Percentiles rank a stretch among this genome's conserved stretches.
These are phyloP conservation scores for Tetropium fuscum DNA, from an alignment of 2,888 invertebrate genomes.

Conservation along the genomic window DNA sequence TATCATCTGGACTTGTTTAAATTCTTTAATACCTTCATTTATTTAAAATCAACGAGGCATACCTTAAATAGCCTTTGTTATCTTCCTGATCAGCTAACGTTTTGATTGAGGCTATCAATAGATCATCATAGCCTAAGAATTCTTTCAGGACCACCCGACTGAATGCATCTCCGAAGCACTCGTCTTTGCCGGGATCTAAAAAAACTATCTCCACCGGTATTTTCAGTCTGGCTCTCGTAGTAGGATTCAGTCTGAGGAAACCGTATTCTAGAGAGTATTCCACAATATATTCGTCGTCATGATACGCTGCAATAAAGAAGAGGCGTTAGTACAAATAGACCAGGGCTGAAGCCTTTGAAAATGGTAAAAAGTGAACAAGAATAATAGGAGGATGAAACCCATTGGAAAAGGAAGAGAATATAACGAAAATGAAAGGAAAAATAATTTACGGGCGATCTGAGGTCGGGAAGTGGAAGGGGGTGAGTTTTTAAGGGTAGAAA, in stretches of 20 bases:
- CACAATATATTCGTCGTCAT: conserved; percentile 95
- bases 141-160: conserved; percentile 91
- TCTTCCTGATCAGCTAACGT: conserved; percentile 95
- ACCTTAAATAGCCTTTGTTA: conserved; percentile 94
- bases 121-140: conserved; percentile 96
- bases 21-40: no score
- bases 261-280: conserved; percentile 99
- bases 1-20: no score
- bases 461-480: no score
- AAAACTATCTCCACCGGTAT: conserved; percentile 92
- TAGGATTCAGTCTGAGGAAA: conserved; percentile 89
- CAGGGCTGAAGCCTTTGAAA: no score
- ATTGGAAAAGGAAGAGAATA: no score
- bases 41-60: conserved; percentile 64
- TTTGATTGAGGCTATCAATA: conserved; percentile 97
- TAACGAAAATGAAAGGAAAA: no score
- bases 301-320: conserved; percentile 52
- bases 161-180: conserved; percentile 94
- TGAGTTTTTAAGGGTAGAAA: no score
- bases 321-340: no score
- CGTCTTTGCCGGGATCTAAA: conserved; percentile 87
- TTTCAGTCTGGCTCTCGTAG: conserved; percentile 86
- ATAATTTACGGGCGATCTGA: no score
- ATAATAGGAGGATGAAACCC: no score
- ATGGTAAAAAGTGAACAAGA: no score